These are phyloP conservation scores for Stigmatopora argus DNA, from an alignment of 2,113 vertebrate species.

Conservation along the genomic window DNA sequence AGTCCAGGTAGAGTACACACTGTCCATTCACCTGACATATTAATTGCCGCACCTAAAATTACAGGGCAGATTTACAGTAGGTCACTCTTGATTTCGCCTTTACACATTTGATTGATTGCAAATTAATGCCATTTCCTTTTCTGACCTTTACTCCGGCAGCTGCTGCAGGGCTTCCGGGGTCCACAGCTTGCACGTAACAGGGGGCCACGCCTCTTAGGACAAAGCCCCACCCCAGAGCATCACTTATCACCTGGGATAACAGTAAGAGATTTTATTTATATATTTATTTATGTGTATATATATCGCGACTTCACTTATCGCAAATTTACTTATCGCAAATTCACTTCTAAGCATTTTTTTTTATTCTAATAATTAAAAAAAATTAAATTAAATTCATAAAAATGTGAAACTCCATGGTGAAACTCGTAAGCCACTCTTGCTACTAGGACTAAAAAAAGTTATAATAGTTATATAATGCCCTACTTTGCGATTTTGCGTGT, in stretches of 20 bases:
- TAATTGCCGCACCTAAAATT: conserved; percentile 77
- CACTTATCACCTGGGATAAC: conserved; percentile 75
- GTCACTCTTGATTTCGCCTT: not conserved
- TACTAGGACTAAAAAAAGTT: too few species aligned
- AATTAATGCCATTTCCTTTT: not conserved
- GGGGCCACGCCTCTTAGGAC: conserved; percentile 79
- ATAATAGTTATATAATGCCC: too few species aligned
- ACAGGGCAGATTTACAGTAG: not conserved
- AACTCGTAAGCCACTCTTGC: too few species aligned
- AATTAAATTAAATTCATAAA: too few species aligned
- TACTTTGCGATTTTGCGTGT: too few species aligned
- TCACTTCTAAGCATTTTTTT: too few species aligned
- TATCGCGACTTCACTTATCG: too few species aligned
- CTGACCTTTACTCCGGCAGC: conserved; percentile 82
- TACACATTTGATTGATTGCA: not conserved
- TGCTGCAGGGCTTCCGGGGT: conserved; percentile 82
- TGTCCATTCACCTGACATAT: conserved; percentile 78
- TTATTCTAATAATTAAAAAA: too few species aligned
- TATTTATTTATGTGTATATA: too few species aligned
- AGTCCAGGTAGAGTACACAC: conserved; percentile 75
- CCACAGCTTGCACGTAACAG: conserved; percentile 83
- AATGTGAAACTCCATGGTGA: too few species aligned
- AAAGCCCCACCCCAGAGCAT: conserved; percentile 83
- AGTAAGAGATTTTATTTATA: not conserved
- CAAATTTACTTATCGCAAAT: too few species aligned